A percentile compares a stretch with the other conserved stretches of the same genome.
phyloP scores from a whole-genome alignment of 2,888 invertebrate species.

The Elegia similella region DNA sequence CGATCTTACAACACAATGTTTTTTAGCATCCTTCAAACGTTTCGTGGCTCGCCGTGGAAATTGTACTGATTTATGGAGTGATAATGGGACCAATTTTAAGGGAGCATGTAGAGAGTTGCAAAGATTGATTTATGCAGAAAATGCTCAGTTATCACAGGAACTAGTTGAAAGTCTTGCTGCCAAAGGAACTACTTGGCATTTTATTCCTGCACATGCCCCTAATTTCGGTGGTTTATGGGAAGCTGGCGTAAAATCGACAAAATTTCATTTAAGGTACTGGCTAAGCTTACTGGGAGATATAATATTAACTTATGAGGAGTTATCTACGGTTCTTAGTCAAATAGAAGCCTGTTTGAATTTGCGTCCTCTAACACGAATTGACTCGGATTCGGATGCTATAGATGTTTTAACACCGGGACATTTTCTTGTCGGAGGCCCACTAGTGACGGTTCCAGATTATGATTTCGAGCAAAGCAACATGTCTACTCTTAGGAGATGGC shows the following conservation, averaged over 20 bases:
- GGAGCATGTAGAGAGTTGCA: conserved; percentile 14
- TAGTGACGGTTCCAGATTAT: not conserved
- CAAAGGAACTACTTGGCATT: conserved; percentile 19
- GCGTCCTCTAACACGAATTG: not conserved
- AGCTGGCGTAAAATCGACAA: conserved; percentile 15
- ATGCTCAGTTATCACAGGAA: not conserved
- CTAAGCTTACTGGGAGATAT: not conserved
- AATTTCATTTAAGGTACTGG: conserved; percentile 3
- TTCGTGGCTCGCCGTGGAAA: conserved; percentile 28
- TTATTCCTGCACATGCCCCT: conserved; percentile 17
- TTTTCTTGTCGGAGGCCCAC: conserved; percentile 4
- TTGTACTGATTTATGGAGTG: conserved; percentile 28
- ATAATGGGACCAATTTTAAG: conserved; percentile 30
- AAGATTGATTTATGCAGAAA: not conserved
- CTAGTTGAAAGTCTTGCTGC: conserved; percentile 9
- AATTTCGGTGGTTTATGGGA: conserved; percentile 21
- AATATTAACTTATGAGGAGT: not conserved
- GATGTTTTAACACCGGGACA: not conserved
- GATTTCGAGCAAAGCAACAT: not conserved
- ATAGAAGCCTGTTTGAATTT: conserved; percentile 13
- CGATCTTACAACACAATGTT: conserved; percentile 34
- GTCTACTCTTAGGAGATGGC: conserved; percentile 3
- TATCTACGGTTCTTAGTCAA: not conserved
- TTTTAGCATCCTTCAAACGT: conserved; percentile 28
- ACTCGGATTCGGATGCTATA: not conserved